Base-by-base conservation (phyloP, 2,113 vertebrate species). In the Thamnophis sirtalis region DNA sequence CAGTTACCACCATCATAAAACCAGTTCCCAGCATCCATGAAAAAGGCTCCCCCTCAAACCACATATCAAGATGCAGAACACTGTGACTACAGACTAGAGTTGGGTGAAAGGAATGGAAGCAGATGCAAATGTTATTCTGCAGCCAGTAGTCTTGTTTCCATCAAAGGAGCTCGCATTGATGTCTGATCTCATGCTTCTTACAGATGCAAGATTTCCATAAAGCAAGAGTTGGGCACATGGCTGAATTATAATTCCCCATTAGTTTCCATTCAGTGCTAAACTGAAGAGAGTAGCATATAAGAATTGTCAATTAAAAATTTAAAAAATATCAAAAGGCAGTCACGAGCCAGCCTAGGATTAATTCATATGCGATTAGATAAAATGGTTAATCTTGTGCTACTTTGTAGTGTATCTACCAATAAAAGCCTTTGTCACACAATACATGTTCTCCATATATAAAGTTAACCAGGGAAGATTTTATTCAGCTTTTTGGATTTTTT, bases 1-100 rank as follows among this genome's bases (percentile, higher is more conserved):
- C 24, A 3, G 5, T 92, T 94, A 90, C 92, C 73, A 21, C 58
- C 87, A 49, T 87, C 60, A 84, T 94, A 86, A 93, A 89, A 91
- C 87, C 87, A 93, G 11, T 89, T 80, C 80, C 55, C 48, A 60
- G 48, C 48, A 80, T 43, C 38, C n/a, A 86, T 55, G 55, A 50
- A 26, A 56, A 89, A 56, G 51, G 56, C 80, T 2, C 22, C 10
- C 68, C 38, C 51, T n/a, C 22, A 55, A 38, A 56, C 43, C 73
- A 43, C 87, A 85, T 60, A 53, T 24, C 55, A 53, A 60, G 22
- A 80, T 50, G 38, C n/a, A 51, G 5, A 89, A 24, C 80, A 86
- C 2, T 26, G 21, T 89, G 91, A 17, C 53, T 89, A 21, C 60
- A 84, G 56, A 84, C 15, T 49, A 4, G 54, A 60, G 38, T 84